Conservation (phyloP, 2,888 invertebrate species). For the Chrysomela aeneicollis region DNA sequence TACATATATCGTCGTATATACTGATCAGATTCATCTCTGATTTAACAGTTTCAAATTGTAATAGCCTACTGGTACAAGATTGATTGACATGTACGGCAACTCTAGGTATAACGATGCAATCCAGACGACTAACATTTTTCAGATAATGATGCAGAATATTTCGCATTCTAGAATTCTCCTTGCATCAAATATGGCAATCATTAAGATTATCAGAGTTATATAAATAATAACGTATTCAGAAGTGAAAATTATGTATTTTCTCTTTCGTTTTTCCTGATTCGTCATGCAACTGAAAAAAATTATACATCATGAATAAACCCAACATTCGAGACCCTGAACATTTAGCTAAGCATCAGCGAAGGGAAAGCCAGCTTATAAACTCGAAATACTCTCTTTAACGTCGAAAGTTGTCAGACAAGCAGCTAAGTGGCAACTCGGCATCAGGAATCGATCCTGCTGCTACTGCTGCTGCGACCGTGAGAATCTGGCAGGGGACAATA, state of each 20-base stretch:
- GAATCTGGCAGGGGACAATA: slow-evolving; percentile 41
- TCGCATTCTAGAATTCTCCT: not conserved
- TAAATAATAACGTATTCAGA: too few species aligned
- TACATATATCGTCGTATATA: too few species aligned
- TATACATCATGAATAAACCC: not conserved
- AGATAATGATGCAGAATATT: not conserved
- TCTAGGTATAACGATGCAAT: not conserved
- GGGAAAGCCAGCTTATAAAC: not conserved
- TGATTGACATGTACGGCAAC: not conserved
- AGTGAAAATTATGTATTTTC: too few species aligned
- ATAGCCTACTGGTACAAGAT: not conserved
- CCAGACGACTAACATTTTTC: not conserved
- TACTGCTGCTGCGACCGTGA: slow-evolving; percentile 50
- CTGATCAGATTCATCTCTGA: too few species aligned
- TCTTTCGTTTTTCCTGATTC: too few species aligned
- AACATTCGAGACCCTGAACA: not conserved
- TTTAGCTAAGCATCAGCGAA: not conserved
- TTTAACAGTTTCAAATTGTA: not conserved
- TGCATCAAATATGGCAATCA: not conserved
- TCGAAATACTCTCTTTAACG: not conserved
- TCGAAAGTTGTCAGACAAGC: not conserved
- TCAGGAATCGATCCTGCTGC: slow-evolving; percentile 54
- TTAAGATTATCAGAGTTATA: not conserved
- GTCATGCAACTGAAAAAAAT: too few species aligned
- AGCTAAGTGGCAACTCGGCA: slow-evolving; percentile 4